These are phyloP conservation scores for Synanthedon andrenaeformis DNA, from an alignment of 2,888 invertebrate genomes.

Conservation along the genomic window DNA sequence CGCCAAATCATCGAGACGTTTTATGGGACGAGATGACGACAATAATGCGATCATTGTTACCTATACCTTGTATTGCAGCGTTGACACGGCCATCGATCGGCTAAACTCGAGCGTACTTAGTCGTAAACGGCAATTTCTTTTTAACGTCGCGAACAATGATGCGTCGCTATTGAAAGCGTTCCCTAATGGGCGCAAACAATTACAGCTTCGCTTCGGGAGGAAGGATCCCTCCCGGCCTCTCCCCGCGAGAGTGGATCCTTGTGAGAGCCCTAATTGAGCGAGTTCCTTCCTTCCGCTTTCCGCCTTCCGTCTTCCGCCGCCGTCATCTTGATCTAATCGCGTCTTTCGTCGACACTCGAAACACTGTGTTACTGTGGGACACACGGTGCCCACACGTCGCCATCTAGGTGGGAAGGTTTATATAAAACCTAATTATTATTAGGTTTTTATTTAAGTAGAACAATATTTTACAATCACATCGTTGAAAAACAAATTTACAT, in stretches of 20 bases:
- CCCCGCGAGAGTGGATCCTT: not conserved
- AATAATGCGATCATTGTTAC: not conserved
- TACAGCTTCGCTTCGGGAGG: not conserved
- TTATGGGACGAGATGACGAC: not conserved
- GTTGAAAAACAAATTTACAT: too few species aligned
- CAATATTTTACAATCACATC: too few species aligned
- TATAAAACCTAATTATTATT: too few species aligned
- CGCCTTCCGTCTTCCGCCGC: not conserved
- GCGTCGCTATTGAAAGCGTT: slow-evolving; percentile 1
- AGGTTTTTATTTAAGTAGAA: too few species aligned
- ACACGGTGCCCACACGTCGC: too few species aligned
- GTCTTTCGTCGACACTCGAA: not conserved
- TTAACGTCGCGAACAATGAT: not conserved
- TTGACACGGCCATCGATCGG: not conserved
- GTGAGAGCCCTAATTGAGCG: not conserved
- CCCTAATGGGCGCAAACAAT: slow-evolving; percentile 5
- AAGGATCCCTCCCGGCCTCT: not conserved
- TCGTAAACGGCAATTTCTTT: not conserved
- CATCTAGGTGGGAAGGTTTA: too few species aligned
- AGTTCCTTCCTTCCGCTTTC: not conserved
- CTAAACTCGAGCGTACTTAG: not conserved
- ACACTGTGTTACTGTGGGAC: not conserved
- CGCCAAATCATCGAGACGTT: slow-evolving; percentile 5
- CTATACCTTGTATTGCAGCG: too few species aligned
- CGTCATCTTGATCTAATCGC: not conserved